These are phyloP conservation scores for Cynocephalus volans DNA, from an alignment of 2,113 vertebrate genomes.

Conservation along the genomic window DNA sequence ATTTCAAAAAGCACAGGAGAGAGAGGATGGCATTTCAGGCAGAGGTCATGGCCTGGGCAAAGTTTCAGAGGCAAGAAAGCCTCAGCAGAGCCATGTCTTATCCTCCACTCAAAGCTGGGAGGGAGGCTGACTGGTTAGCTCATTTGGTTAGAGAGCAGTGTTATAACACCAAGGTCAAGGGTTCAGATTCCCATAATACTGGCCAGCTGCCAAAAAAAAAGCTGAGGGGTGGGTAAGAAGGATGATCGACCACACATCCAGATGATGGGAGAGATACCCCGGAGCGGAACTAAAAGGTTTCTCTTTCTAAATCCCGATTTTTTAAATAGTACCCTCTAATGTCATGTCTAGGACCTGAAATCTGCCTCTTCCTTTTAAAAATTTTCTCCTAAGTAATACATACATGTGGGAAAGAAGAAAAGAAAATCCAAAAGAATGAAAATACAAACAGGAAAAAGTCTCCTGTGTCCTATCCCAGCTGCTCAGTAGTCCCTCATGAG, in stretches of 20 bases:
- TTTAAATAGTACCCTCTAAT: background rate
- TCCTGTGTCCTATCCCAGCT: too few relatives aligned
- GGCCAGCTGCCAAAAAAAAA: too few relatives aligned
- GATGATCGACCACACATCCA: accelerated
- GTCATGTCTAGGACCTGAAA: background rate
- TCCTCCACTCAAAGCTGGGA: background rate
- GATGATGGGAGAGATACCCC: background rate
- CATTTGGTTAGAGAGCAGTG: too few relatives aligned
- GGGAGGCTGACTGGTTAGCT: background rate
- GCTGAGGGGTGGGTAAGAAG: too few relatives aligned
- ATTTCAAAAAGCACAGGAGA: background rate
- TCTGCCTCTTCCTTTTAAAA: background rate
- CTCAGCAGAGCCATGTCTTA: accelerated
- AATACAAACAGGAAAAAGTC: background rate
- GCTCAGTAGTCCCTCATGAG: accelerated
- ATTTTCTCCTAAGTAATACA: background rate
- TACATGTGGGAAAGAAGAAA: background rate
- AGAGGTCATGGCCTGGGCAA: accelerated
- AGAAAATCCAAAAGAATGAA: background rate
- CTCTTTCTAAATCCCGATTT: background rate
- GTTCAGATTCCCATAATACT: too few relatives aligned
- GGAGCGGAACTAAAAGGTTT: background rate
- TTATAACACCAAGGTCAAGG: too few relatives aligned
- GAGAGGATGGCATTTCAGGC: background rate
- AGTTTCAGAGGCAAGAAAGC: background rate